A percentile compares a stretch with the other conserved stretches of the same genome.
phyloP scores from a whole-genome alignment of 1,140 invertebrate species.

The Pentalonia nigronervosa region DNA sequence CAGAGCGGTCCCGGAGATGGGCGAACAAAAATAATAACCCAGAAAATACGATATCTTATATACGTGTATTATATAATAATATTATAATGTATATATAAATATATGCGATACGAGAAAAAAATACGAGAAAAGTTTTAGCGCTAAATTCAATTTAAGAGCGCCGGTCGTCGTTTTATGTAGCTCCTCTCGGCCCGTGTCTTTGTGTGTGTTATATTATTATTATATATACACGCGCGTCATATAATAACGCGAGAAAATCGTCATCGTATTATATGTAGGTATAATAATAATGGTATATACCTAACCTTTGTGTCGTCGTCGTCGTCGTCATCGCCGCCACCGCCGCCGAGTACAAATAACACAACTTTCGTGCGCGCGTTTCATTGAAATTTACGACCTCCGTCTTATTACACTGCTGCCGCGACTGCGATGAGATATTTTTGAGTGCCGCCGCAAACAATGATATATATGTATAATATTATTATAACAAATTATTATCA shows the following conservation, averaged over 20 bases:
- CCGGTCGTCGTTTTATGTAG: not conserved
- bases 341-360: not conserved
- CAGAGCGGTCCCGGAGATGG: slow-evolving; percentile 16
- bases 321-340: not conserved
- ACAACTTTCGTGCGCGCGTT: slow-evolving; percentile 34
- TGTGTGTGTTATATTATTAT: not conserved
- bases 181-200: not conserved
- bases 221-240: not conserved
- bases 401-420: not conserved
- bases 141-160: slow-evolving; percentile 40
- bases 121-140: slow-evolving; percentile 28
- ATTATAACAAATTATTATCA: not conserved
- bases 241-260: not conserved
- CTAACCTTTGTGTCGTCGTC: not conserved
- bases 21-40: slow-evolving; percentile 48
- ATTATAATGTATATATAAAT: not conserved
- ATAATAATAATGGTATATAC: not conserved
- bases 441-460: slow-evolving; percentile 4
- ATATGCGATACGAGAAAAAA: not conserved
- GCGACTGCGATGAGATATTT: not conserved
- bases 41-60: slow-evolving; percentile 27
- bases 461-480: not conserved
- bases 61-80: not conserved
- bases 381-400: slow-evolving; percentile 51
- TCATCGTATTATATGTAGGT: too few relatives aligned